Conservation (phyloP, 2,113 vertebrate genomes). For the Gallinago undulata region DNA sequence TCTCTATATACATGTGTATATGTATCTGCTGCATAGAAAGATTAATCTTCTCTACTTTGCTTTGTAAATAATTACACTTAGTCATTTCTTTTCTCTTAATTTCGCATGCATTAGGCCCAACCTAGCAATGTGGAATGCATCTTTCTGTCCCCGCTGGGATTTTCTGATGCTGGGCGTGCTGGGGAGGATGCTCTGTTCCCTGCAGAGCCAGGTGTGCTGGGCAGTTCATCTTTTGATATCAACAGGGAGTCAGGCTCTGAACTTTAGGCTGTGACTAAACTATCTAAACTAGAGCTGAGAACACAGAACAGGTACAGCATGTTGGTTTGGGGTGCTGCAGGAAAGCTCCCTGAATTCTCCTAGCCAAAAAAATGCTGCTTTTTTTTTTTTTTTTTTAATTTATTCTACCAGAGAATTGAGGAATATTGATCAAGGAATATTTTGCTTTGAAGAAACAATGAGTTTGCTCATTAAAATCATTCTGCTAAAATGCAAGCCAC, state of each 20-base stretch:
- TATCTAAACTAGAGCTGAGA: not conserved
- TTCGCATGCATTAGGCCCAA: not conserved
- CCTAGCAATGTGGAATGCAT: accelerated
- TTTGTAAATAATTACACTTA: not conserved
- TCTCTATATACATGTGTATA: not conserved
- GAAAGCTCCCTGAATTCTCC: not conserved
- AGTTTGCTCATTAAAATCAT: not conserved
- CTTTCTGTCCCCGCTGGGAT: not conserved
- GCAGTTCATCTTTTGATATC: not conserved
- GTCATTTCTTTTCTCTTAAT: not conserved
- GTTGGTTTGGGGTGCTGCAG: not conserved
- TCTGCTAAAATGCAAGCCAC: not conserved
- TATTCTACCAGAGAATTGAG: not conserved
- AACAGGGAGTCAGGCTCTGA: not conserved
- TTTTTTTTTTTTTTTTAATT: not conserved
- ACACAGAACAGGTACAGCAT: not conserved
- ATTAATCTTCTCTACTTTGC: not conserved
- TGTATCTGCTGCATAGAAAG: not conserved
- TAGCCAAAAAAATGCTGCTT: not conserved
- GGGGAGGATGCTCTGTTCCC: not conserved
- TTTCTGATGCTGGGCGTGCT: not conserved
- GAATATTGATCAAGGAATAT: not conserved
- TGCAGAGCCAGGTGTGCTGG: not conserved
- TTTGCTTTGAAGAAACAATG: not conserved
- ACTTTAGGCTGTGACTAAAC: not conserved